Base-by-base conservation (phyloP, 2,888 invertebrate genomes). In the Nomada hirtipes region DNA sequence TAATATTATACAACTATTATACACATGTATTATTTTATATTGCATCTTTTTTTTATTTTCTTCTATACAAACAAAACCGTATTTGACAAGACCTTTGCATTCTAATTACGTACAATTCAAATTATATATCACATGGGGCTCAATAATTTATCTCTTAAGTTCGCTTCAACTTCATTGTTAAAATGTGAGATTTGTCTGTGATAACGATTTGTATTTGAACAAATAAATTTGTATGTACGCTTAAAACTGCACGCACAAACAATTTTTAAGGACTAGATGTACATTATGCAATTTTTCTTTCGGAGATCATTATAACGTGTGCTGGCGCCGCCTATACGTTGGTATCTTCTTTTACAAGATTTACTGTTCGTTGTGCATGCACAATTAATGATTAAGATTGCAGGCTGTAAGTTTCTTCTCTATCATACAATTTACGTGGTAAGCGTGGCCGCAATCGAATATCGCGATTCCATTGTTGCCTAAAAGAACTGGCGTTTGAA, bases 371-470 rank as follows among this genome's bases (percentile, higher is more conserved):
- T 76, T 65, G 44, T 64, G 55, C 75, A 76, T 67, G 60, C 75
- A 59, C 67, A 74, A 57, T 85, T 75, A 89, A 73, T 90, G 82
- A 89, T 94, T 94, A 82, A 94, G 91, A 88, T 93, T 90, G 91
- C 94, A 91, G 87, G 90, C 90, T 65, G 90, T 90, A 63, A 96
- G 90, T 92, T 94, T 95, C 88, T 95, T 95, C 85, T 95, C 94
- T 87, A 95, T 94, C 88, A 96, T 94, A 91, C 96, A 96, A 7
- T 95, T 95, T 0, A 95, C 95, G 70, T 96, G 96, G 91, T 95
- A 96, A 73, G 95, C 95, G 89, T 96, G 96, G 64, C 96, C 95
- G 90, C 96, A 96, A 73, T 94, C 94, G 91, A 96, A 96, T 65
- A 95, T 95, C 94, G 95, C 95, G 2, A 96, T 91, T 18, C 96